A percentile compares a stretch with the other conserved stretches of the same genome.
These are phyloP conservation scores for Aspidapion aeneum DNA, from an alignment of 2,888 invertebrate genomes.

Conservation along the genomic window DNA sequence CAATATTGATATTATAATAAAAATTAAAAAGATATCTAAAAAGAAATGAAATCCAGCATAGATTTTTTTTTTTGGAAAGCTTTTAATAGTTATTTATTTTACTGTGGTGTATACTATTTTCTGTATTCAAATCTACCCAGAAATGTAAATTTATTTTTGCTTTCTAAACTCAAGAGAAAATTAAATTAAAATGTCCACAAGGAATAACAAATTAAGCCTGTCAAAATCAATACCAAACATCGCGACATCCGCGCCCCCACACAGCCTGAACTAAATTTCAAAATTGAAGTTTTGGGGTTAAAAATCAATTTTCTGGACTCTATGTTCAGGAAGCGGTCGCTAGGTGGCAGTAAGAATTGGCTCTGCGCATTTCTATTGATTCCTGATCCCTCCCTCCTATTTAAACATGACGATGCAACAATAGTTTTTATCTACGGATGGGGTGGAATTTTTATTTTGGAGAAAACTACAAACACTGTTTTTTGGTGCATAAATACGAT, in stretches of 20 bases:
- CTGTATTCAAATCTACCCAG: no score
- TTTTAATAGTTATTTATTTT: no score
- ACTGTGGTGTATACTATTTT: no score
- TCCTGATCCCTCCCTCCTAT: neutral
- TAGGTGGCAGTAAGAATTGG: neutral
- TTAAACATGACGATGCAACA: slow-evolving; percentile 21
- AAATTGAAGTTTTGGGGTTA: neutral
- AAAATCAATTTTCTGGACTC: neutral
- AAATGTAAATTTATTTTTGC: no score
- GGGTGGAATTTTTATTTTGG: slow-evolving; percentile 14
- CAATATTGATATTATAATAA: no score
- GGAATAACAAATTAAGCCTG: neutral
- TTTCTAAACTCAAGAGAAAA: no score
- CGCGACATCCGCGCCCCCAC: neutral
- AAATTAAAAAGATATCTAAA: no score
- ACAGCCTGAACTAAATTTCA: neutral
- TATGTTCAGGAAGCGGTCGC: neutral
- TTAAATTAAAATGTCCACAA: neutral
- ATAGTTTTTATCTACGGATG: slow-evolving; percentile 11
- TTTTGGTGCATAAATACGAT: slow-evolving; percentile 10
- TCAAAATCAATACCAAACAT: neutral
- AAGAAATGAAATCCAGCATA: no score
- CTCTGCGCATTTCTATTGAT: neutral
- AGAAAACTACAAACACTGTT: slow-evolving; percentile 11
- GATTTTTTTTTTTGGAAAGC: no score